These are phyloP conservation scores for Acanthurus leucopareius DNA, from an alignment of 2,797 vertebrate species.

Conservation along the genomic window DNA sequence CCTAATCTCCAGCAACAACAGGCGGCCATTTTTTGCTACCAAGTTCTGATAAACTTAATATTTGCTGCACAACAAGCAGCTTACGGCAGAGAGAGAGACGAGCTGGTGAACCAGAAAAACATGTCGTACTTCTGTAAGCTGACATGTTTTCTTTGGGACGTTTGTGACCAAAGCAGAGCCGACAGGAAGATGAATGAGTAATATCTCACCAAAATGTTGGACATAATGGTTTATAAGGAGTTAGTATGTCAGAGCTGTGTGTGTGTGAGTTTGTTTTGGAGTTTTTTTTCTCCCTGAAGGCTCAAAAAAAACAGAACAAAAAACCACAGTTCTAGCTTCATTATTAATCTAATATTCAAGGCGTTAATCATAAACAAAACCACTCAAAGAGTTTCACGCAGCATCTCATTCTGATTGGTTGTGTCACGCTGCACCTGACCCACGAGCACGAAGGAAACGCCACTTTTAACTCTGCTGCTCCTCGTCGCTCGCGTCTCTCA, in stretches of 20 bases:
- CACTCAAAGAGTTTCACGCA: too few relatives aligned
- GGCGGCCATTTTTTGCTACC: background rate
- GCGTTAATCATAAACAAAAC: too few relatives aligned
- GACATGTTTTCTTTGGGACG: too few relatives aligned
- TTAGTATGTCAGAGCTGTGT: background rate
- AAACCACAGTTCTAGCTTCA: too few relatives aligned
- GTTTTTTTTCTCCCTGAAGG: background rate
- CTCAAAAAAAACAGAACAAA: too few relatives aligned
- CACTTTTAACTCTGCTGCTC: background rate
- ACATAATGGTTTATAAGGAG: background rate
- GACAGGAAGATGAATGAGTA: background rate
- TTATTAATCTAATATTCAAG: too few relatives aligned
- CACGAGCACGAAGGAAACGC: background rate
- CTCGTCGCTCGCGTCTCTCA: background rate
- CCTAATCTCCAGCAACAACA: conserved; percentile 5
- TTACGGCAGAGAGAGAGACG: background rate
- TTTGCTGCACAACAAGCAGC: too few relatives aligned
- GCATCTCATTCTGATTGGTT: background rate
- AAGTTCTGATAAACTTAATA: background rate
- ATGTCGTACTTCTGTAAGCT: too few relatives aligned
- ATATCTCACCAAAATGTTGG: background rate
- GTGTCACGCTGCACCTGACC: conserved; percentile 10
- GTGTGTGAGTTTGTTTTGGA: too few relatives aligned
- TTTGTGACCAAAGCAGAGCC: background rate
- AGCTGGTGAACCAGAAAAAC: too few relatives aligned